Base-by-base conservation (phyloP, 2,113 vertebrate genomes). In the Tinamus guttatus region DNA sequence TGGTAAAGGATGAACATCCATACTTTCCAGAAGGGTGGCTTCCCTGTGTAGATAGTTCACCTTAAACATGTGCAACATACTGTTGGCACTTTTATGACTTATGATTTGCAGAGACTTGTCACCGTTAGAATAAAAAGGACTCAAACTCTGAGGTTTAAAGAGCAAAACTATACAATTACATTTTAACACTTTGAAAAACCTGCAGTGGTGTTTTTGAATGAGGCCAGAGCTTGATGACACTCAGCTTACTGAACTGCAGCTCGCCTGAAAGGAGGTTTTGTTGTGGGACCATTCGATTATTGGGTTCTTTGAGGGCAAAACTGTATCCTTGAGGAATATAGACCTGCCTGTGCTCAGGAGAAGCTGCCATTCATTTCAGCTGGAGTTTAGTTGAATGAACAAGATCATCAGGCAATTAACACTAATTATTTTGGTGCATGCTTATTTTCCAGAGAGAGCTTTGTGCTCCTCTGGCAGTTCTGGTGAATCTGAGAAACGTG, bases 291-390 rank as follows among this genome's bases (percentile, higher is more conserved):
- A 5, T 36, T 25, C 27, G 13, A 8, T 34, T 80, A 6, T 25
- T 73, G 36, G 7, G 19, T 51, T 84, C 81, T 64, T 20, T 27
- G 14, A 32, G 28, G 21, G 28, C 24, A 56, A 58, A 20, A 28
- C 2, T 7, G 47, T 62, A 76, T 8, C 32, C 24, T 24, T 34
- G 32, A 73, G 65, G 45, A 69, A 11, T 10, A 21, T 21, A 21
- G 38, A 9, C 1, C 3, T 38, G 52, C 21, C 36, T 52, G 11
- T 0, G 0, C 38, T 68, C 3, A 0, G 41, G 4, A 20, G 34
- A 30, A 34, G 20, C 47, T 63, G 25, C 38, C 13, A 16, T 19
- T 1, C 0, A 7, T 27, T 27, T 25, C 60, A 18, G 6, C 9
- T 56, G 82, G 41, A 84, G 15, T 62, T 60, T 17, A 21, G 24